These are phyloP conservation scores for Trissolcus basalis DNA, from an alignment of 1,140 invertebrate genomes.

Conservation along the genomic window DNA sequence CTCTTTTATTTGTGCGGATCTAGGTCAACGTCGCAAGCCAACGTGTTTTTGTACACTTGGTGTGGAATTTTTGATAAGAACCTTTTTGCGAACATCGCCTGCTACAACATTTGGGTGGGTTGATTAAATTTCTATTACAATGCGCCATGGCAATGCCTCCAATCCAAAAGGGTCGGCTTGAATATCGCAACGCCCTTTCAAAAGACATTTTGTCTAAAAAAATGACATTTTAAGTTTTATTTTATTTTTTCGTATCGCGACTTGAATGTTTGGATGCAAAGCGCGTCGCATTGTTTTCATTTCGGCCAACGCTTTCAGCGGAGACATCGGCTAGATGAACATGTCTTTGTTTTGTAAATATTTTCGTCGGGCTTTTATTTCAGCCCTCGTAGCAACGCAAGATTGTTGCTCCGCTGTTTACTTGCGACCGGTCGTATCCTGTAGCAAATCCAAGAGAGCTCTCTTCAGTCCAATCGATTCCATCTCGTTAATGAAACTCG, in stretches of 20 bases:
- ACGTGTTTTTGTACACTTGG: too few species aligned
- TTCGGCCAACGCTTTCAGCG: conserved; percentile 42
- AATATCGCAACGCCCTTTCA: too few species aligned
- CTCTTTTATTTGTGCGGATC: too few species aligned
- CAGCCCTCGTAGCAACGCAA: conserved; percentile 20
- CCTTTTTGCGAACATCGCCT: too few species aligned
- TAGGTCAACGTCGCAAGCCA: too few species aligned
- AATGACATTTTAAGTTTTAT: conserved; percentile 1
- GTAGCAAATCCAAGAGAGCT: conserved; percentile 28
- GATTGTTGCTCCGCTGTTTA: conserved; percentile 42
- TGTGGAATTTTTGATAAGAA: too few species aligned
- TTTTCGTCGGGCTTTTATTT: conserved; percentile 40
- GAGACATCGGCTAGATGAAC: conserved; percentile 35
- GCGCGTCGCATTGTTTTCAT: conserved; percentile 42
- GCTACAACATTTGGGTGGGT: too few species aligned
- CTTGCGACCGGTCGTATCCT: conserved; percentile 34
- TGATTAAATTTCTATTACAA: too few species aligned
- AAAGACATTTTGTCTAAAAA: background rate
- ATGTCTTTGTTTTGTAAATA: conserved; percentile 46
- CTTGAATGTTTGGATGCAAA: conserved; percentile 12
- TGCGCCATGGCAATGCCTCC: too few species aligned
- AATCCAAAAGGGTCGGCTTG: too few species aligned
- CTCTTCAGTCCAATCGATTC: conserved; percentile 30
- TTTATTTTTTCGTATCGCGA: background rate
- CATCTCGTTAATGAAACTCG: conserved; percentile 41